A percentile compares a stretch with the other conserved stretches of the same genome.
phyloP scores from a whole-genome alignment of 2,888 invertebrate genomes.

The Hirtodrosophila duncani region DNA sequence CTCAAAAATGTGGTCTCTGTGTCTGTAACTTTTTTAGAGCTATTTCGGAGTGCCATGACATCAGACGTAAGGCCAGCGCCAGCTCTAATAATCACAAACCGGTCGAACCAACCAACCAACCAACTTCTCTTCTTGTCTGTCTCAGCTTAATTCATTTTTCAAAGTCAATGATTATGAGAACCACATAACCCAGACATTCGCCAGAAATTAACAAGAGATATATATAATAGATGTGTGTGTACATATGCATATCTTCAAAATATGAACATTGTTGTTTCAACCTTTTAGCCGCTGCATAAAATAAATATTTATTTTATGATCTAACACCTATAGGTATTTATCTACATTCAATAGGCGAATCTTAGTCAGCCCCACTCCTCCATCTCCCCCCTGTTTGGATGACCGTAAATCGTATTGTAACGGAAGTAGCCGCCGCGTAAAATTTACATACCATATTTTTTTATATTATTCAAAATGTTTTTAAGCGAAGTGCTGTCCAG shows the following conservation, averaged over 20 bases:
- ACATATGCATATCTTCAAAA: slow-evolving; percentile 4
- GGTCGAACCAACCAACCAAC: slow-evolving; percentile 56
- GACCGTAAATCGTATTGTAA: slow-evolving; percentile 21
- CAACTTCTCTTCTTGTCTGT: too few species aligned
- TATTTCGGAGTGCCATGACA: slow-evolving; percentile 45
- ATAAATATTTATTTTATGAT: slow-evolving; percentile 58
- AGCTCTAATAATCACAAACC: slow-evolving; percentile 53
- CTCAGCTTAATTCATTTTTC: slow-evolving; percentile 49
- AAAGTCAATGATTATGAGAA: slow-evolving; percentile 49
- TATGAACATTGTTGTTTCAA: slow-evolving; percentile 17
- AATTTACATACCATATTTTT: too few species aligned
- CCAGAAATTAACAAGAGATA: slow-evolving; percentile 15
- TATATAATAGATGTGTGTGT: too few species aligned
- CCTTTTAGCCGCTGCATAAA: slow-evolving; percentile 34
- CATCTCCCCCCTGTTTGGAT: too few species aligned
- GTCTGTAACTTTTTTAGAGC: slow-evolving; percentile 16
- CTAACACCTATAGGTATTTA: slow-evolving; percentile 32
- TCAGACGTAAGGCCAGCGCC: too few species aligned
- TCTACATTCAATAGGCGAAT: slow-evolving; percentile 21
- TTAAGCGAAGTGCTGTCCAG: too few species aligned
- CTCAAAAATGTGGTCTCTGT: slow-evolving; percentile 10
- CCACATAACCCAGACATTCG: slow-evolving; percentile 28
- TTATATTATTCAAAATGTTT: too few species aligned
- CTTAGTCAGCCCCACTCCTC: slow-evolving; percentile 5
- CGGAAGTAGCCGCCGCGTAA: slow-evolving; percentile 22